Conservation (phyloP, 2,113 vertebrate genomes). For the Scolopax mira region DNA sequence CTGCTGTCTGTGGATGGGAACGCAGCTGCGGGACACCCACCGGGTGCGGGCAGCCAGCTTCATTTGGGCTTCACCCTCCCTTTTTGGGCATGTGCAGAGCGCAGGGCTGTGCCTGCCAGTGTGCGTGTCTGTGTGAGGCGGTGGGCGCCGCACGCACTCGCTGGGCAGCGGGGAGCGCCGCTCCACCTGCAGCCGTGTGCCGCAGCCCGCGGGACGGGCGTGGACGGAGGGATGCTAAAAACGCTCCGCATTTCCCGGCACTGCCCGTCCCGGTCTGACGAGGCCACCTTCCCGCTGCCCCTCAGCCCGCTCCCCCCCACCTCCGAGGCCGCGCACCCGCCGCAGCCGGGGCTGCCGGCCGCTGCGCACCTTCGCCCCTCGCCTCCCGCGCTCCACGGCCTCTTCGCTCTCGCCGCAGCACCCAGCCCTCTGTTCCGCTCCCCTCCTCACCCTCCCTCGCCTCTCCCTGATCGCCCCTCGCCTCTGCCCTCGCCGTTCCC, state of each 20-base stretch:
- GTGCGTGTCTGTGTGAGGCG: fast-evolving
- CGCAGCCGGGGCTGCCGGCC: background rate
- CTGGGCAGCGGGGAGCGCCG: background rate
- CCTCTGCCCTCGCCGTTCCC: background rate
- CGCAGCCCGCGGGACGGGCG: background rate
- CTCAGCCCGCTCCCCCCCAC: background rate
- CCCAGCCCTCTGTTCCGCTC: background rate
- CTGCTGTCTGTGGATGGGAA: background rate
- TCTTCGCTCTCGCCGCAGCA: background rate
- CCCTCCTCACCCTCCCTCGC: background rate
- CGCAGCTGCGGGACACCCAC: background rate
- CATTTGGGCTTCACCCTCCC: background rate
- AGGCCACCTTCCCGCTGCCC: background rate
- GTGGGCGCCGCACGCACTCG: background rate
- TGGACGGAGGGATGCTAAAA: background rate
- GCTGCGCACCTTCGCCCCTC: background rate
- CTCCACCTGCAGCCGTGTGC: background rate
- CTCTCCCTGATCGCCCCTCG: too few relatives aligned
- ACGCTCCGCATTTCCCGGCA: background rate
- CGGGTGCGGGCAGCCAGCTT: background rate
- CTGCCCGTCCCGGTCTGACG: background rate
- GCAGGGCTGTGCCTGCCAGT: fast-evolving
- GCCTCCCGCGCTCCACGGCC: fast-evolving
- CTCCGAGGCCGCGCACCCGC: background rate
- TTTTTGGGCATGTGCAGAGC: background rate